Base-by-base conservation (phyloP, 2,797 vertebrate genomes). In the Sciurus carolinensis region DNA sequence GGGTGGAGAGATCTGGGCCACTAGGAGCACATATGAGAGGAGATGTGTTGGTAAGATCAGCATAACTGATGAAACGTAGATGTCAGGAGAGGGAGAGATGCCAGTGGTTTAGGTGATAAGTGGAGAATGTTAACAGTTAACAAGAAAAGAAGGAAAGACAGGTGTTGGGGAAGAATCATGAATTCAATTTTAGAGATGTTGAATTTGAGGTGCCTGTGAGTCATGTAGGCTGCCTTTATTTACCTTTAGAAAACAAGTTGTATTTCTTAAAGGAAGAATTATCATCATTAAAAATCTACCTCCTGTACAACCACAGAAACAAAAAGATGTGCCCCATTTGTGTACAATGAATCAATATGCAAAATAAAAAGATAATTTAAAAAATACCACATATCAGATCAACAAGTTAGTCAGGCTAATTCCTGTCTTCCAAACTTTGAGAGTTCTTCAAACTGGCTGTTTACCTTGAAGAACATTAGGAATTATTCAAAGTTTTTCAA, bases 241-340 rank as follows among this genome's bases (percentile, higher is more conserved):
- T 47, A 12, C 36, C 42, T 79, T 50, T 73, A 79, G 83, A 87
- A 95, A 79, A 30, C n/a, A 89, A 84, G 66, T 36, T 81, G 67
- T 24, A 75, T 69, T 81, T 91, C 85, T 94, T 82, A 71, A 1
- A 86, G 75, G 57, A 67, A 90, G 42, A 39, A 89, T 86, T 84
- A 18, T 87, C 24, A 73, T 18, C 18, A 36, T n/a, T 87, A 39
- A 80, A 67, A 91, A 80, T 39, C 39, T 39, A 39, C 39, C 39
- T 39, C 39, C 39, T 39, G 4, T 39, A 39, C 39, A 39, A 39
- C 39, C 39, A 39, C 4, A 39, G 39, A 39, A 39, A 39, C 39
- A 39, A 39, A 39, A 39, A 39, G 39, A 39, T 39, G 39, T 39
- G 39, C 39, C 39, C 39, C 39, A 39, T 39, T 39, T 5, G 39